Conservation (phyloP, 2,797 vertebrate genomes). For the Hydrocynus forskahlii region DNA sequence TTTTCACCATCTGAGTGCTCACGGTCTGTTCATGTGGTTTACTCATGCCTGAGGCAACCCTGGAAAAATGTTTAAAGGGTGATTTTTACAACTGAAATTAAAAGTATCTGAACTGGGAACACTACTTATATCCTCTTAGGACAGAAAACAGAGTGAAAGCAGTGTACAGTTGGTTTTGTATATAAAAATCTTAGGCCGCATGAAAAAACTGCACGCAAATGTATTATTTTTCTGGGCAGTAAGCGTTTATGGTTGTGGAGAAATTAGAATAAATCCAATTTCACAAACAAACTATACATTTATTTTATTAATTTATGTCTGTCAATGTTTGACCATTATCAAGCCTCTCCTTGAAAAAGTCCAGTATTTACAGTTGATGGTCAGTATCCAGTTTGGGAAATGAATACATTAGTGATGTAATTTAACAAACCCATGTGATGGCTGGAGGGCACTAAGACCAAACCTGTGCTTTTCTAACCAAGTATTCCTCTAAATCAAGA, state of each 20-base stretch:
- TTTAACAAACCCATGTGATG: neutral
- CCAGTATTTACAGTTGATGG: neutral
- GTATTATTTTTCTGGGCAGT: neutral
- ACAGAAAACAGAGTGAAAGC: no score
- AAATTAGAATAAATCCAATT: neutral
- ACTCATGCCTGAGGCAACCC: constrained; percentile 9
- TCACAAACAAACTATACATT: no score
- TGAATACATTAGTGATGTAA: neutral
- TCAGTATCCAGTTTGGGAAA: neutral
- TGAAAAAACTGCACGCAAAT: neutral
- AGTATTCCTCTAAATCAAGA: neutral
- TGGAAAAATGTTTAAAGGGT: constrained; percentile 17
- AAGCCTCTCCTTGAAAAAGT: neutral
- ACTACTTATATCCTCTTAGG: neutral
- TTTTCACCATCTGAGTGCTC: constrained; percentile 43
- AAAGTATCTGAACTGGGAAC: neutral
- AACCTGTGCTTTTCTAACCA: neutral
- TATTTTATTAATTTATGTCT: neutral
- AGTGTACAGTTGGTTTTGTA: no score
- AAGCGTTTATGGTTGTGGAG: neutral
- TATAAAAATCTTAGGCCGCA: no score
- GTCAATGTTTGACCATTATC: neutral
- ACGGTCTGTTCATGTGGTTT: constrained; percentile 34
- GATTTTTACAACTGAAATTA: neutral
- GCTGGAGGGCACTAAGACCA: neutral